Evolutionary conservation across 2,888 invertebrate species (phyloP).

Genomic region (Hylaea fasciaria): DNA sequence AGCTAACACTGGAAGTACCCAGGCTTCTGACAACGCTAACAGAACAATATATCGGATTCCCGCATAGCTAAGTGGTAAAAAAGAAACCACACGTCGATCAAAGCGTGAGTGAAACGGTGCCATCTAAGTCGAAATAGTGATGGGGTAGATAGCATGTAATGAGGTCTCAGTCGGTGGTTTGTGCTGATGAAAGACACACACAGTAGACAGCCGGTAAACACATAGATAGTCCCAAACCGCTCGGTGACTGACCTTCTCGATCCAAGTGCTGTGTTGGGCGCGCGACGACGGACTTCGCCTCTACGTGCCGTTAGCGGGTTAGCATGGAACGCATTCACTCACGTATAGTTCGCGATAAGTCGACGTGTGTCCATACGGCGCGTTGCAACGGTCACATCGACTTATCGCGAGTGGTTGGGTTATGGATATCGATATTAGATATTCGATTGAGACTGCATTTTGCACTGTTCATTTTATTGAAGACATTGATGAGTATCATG

Average conservation of each 20-base stretch:
- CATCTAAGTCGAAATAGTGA: slow-evolving; percentile 36
- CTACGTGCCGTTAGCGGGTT: slow-evolving; percentile 84
- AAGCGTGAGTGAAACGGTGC: slow-evolving; percentile 42
- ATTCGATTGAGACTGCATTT: slow-evolving; percentile 32
- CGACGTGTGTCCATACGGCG: slow-evolving; percentile 42
- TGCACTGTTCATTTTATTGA: slow-evolving; percentile 2
- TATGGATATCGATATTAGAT: slow-evolving; percentile 31
- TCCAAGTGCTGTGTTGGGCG: slow-evolving; percentile 90
- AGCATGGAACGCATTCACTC: slow-evolving; percentile 84
- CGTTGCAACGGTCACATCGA: slow-evolving; percentile 40
- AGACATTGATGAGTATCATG: neutral
- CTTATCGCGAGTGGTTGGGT: slow-evolving; percentile 32
- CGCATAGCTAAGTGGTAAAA: slow-evolving; percentile 22
- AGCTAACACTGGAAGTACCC: slow-evolving; percentile 17
- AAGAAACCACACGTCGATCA: slow-evolving; percentile 33
- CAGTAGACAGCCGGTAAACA: slow-evolving; percentile 42
- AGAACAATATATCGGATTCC: slow-evolving; percentile 9
- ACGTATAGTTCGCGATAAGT: slow-evolving; percentile 55
- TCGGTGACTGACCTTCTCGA: slow-evolving; percentile 90
- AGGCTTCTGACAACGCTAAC: slow-evolving; percentile 12
- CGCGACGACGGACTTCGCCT: slow-evolving; percentile 79
- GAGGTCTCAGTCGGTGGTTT: slow-evolving; percentile 34
- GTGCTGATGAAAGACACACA: slow-evolving; percentile 38
- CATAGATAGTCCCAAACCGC: slow-evolving; percentile 47
- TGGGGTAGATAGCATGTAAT: slow-evolving; percentile 29